Percentiles rank a stretch among this genome's conserved stretches.
phyloP scores from a whole-genome alignment of 1,140 invertebrate species.

The Euura lappo region DNA sequence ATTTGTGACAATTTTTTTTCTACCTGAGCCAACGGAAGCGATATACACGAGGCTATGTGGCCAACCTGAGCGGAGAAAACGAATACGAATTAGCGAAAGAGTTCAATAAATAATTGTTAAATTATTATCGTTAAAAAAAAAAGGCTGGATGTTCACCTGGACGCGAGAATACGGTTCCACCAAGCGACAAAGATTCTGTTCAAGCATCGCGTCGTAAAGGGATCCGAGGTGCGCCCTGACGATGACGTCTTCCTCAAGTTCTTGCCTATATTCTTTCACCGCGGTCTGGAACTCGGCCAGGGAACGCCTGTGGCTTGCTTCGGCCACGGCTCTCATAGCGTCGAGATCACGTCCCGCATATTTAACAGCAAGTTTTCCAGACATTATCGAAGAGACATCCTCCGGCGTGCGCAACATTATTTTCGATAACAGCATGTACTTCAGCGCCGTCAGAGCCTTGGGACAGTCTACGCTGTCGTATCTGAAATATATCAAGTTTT shows the following conservation, averaged over 20 bases:
- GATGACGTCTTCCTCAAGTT: conserved; percentile 96
- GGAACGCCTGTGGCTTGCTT: conserved; percentile 95
- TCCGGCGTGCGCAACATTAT: conserved; percentile 97
- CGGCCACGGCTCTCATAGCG: conserved; percentile 96
- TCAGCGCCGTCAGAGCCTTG: conserved; percentile 92
- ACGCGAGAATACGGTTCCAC: conserved; percentile 99
- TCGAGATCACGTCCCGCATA: conserved; percentile 95
- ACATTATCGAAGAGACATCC: conserved; percentile 94
- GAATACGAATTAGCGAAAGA: conserved; percentile 17
- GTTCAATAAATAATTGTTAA: conserved; percentile 20
- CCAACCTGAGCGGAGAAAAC: conserved; percentile 62
- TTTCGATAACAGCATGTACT: conserved; percentile 99
- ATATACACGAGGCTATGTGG: conserved; percentile 86
- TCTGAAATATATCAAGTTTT: conserved; percentile 30
- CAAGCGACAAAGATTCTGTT: conserved; percentile 98
- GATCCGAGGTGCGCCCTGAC: conserved; percentile 95
- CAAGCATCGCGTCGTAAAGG: conserved; percentile 97
- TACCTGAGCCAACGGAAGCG: conserved; percentile 87
- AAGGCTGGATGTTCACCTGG: conserved; percentile 72
- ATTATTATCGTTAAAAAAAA: conserved; percentile 6
- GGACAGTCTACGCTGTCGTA: conserved; percentile 94
- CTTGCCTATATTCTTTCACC: conserved; percentile 83
- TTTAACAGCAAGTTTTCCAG: conserved; percentile 95
- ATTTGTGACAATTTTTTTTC: conserved; percentile 99
- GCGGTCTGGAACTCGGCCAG: conserved; percentile 94